Evolutionary conservation across 1,140 invertebrate species (phyloP).

Genomic region (Pseudomyrmex sp.): DNA sequence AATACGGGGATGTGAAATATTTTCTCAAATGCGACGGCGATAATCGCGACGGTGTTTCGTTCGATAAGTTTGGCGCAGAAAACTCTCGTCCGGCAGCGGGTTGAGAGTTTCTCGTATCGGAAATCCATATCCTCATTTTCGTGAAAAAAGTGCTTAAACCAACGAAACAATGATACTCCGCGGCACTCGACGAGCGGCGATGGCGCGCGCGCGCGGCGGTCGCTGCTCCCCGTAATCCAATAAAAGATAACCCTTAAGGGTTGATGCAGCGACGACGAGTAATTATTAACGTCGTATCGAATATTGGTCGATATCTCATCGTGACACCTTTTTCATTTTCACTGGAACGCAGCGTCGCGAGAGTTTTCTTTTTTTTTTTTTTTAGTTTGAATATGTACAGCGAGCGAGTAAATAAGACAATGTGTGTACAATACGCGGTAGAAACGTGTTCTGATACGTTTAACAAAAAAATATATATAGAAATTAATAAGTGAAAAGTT

Average conservation of each 20-base stretch:
- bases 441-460: too few species aligned
- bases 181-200: background rate
- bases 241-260: conserved; percentile 34
- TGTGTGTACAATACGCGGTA: background rate
- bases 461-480: too few species aligned
- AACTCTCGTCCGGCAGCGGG: conserved; percentile 19
- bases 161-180: conserved; percentile 42
- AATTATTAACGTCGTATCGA: conserved; percentile 41
- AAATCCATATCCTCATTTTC: conserved; percentile 48
- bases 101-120: conserved; percentile 47
- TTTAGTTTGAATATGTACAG: background rate
- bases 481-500: too few species aligned
- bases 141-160: conserved; percentile 19
- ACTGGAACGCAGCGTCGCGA: background rate
- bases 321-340: background rate
- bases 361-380: background rate
- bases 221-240: conserved; percentile 22
- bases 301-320: background rate
- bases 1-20: conserved; percentile 16
- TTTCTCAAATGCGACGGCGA: conserved; percentile 47
- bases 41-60: conserved; percentile 1
- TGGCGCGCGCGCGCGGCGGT: background rate
- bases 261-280: conserved; percentile 17
- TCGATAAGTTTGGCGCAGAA: conserved; percentile 9
- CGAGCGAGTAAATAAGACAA: background rate